Evolutionary conservation across 2,113 vertebrate genomes (phyloP), one percentile per base, ranked within the genome.

Genomic region (Phylloscopus whistleri): DNA sequence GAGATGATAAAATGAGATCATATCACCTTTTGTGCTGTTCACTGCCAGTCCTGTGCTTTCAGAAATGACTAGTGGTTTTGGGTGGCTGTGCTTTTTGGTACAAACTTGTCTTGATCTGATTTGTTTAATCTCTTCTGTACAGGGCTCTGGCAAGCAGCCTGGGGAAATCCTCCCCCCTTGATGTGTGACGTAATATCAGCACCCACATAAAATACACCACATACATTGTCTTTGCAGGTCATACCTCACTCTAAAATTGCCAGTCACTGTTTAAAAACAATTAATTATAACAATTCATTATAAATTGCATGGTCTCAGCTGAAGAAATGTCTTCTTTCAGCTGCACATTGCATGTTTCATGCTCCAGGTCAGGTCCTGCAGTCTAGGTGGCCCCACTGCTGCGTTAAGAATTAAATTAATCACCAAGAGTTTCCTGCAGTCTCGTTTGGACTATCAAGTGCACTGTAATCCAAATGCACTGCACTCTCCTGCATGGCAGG

Each of bases 81-180:
- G 11, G 4, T 78, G 43, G 60, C 62, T 79, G 2, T 27, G 2
- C 51, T 81, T 60, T 84, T 55, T 84, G 67, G 33, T 77, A 33
- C 28, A 73, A 88, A 43, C n/a, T 77, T 89, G 49, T 83, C 53
- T 33, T 83, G 79, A 35, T 66, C 55, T 92, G 72, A 9, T 80
- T 85, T 87, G 72, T 95, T 95, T 91, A 67, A 84, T 95, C 85
- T 95, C 51, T 90, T 91, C 79, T 88, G 87, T 92, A 10, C 87
- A 77, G 75, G 90, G 84, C 72, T 94, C 56, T 89, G 84, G 24
- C 1, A 3, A 86, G 89, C 74, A 95, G 87, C 67, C 59, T 83
- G 67, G 90, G 90, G 68, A 93, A 88, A 85, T 73, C 87, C 78
- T 39, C 81, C 83, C 83, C 62, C 75, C 55, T 70, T 81, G 63